A percentile compares a stretch with the other conserved stretches of the same genome.
Conservation (phyloP, 2,113 vertebrate species). For the Camelus dromedarius region DNA sequence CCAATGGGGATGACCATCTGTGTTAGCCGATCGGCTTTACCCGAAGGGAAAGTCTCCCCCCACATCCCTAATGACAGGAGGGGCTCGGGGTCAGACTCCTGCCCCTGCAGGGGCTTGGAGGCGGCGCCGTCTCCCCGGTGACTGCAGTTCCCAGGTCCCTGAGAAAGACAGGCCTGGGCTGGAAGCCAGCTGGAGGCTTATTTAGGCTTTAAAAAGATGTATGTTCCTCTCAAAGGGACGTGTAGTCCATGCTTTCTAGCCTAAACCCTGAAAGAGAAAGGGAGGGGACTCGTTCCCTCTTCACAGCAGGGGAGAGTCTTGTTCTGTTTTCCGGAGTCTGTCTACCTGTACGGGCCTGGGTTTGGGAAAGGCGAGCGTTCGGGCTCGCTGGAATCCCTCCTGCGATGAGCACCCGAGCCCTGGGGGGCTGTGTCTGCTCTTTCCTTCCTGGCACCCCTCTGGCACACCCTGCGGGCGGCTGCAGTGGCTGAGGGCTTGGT, state of each 20-base stretch:
- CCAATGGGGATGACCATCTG: background rate
- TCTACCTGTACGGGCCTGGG: background rate
- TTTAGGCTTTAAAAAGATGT: background rate
- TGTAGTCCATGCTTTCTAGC: background rate
- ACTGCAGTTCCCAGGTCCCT: background rate
- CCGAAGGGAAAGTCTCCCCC: background rate
- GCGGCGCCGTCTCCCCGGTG: rapidly evolving
- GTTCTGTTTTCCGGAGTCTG: background rate
- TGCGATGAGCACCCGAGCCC: too few relatives aligned
- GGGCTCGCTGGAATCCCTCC: background rate
- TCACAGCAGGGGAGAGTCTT: background rate
- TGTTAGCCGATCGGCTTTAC: background rate
- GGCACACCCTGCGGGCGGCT: too few relatives aligned
- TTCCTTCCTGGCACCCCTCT: too few relatives aligned
- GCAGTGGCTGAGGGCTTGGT: too few relatives aligned
- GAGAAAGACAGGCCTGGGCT: background rate
- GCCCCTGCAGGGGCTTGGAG: background rate
- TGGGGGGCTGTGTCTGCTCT: too few relatives aligned
- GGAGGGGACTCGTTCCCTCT: background rate
- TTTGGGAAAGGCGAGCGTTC: too few relatives aligned
- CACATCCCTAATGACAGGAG: background rate
- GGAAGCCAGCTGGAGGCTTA: background rate
- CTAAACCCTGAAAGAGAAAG: background rate
- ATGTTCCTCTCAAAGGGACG: background rate
- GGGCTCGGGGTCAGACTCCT: background rate